Conservation (phyloP, 1,140 invertebrate genomes). For the Phenacoccus solenopsis region DNA sequence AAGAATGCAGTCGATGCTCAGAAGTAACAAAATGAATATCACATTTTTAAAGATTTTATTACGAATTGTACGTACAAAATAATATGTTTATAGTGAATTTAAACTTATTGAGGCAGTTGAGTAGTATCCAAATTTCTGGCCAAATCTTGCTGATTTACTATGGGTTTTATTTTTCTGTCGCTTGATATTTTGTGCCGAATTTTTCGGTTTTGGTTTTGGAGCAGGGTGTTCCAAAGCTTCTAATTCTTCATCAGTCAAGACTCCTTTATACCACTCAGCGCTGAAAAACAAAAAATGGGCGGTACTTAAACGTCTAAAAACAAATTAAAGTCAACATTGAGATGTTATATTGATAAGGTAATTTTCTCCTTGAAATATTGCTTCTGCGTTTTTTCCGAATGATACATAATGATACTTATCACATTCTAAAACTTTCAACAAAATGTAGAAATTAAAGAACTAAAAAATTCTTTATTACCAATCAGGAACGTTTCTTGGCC, state of each 20-base stretch:
- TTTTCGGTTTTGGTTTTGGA: conserved; percentile 40
- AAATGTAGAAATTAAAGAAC: too few relatives aligned
- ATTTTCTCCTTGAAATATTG: too few relatives aligned
- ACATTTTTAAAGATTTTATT: not conserved
- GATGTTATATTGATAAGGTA: too few relatives aligned
- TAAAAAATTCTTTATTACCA: conserved; percentile 47
- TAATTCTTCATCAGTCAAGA: conserved; percentile 63
- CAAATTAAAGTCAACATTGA: too few relatives aligned
- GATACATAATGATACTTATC: too few relatives aligned
- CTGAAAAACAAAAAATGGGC: conserved; percentile 41
- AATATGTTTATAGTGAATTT: not conserved
- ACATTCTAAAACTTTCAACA: too few relatives aligned
- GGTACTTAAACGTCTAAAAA: too few relatives aligned
- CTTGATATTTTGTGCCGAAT: conserved; percentile 29
- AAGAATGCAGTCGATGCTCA: too few relatives aligned
- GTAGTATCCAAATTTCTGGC: not conserved
- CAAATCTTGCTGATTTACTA: too few relatives aligned
- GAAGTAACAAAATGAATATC: too few relatives aligned
- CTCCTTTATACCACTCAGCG: conserved; percentile 73
- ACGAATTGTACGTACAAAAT: not conserved
- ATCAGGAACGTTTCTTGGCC: conserved; percentile 78
- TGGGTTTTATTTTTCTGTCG: not conserved
- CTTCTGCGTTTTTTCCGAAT: too few relatives aligned
- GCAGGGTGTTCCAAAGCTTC: conserved; percentile 62
- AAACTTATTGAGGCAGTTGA: not conserved